Conservation (phyloP, 1,140 invertebrate species). For the Scaptomyza graminum region DNA sequence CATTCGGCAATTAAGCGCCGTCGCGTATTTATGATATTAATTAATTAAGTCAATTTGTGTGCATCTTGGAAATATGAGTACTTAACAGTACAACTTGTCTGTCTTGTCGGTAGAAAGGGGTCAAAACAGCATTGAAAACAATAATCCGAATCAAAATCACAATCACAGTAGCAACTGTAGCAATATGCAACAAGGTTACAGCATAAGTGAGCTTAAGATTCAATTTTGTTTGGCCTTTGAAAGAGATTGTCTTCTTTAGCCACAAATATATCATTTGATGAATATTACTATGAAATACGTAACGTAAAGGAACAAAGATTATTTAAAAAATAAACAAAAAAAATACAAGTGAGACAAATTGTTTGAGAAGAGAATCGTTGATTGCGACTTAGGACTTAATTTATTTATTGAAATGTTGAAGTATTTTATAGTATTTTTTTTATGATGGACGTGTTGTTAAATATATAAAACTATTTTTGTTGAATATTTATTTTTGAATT, state of each 20-base stretch:
- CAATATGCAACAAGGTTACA: conserved; percentile 11
- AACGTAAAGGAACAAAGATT: too few species aligned
- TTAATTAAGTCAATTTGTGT: conserved; percentile 78
- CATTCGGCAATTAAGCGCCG: conserved; percentile 70
- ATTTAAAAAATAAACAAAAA: too few species aligned
- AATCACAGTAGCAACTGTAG: not conserved
- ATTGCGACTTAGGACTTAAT: too few species aligned
- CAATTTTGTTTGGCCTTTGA: not conserved
- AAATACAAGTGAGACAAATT: too few species aligned
- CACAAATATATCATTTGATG: not conserved
- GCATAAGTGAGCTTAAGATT: not conserved
- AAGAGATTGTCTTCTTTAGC: not conserved
- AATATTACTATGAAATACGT: too few species aligned
- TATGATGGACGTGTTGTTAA: too few species aligned
- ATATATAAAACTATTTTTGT: too few species aligned
- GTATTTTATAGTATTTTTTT: too few species aligned
- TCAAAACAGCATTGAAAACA: not conserved
- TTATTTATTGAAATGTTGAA: too few species aligned
- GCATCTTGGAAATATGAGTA: conserved; percentile 56
- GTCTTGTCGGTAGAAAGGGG: not conserved
- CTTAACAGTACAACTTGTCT: conserved; percentile 1
- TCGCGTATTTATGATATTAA: conserved; percentile 79
- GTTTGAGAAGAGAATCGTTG: too few species aligned
- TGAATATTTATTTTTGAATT: too few species aligned
- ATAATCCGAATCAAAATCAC: not conserved